A percentile compares a stretch with the other conserved stretches of the same genome.
These are phyloP conservation scores for Microtus agrestis DNA, from an alignment of 2,797 vertebrate species.

Conservation along the genomic window DNA sequence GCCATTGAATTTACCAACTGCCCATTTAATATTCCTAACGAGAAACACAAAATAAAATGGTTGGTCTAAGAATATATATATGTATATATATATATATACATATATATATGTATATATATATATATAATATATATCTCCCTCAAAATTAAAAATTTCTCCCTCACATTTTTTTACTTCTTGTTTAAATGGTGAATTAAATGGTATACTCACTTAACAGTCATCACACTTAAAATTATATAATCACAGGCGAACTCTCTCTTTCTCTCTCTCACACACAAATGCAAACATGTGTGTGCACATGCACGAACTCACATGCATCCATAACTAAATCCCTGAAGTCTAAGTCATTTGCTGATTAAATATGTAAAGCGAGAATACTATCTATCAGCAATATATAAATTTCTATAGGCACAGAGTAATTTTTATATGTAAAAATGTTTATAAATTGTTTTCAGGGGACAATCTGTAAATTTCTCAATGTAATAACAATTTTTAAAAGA, in stretches of 20 bases:
- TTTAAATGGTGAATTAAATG: slow-evolving; percentile 61
- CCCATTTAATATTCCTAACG: slow-evolving; percentile 53
- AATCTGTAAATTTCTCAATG: slow-evolving; percentile 23
- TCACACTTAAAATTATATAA: slow-evolving; percentile 62
- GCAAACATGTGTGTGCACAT: neutral
- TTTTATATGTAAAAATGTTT: slow-evolving; percentile 62
- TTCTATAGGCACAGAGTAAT: neutral
- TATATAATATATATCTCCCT: neutral
- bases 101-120: neutral
- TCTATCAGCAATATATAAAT: neutral
- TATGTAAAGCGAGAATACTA: neutral
- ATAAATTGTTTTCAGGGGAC: slow-evolving; percentile 28
- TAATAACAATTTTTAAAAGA: neutral
- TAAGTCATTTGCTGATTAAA: slow-evolving; percentile 10
- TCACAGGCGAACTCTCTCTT: slow-evolving; percentile 12
- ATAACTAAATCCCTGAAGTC: slow-evolving; percentile 23
- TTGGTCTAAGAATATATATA: slow-evolving; percentile 33
- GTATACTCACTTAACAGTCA: slow-evolving; percentile 60
- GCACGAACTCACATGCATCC: neutral
- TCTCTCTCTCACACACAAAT: neutral
- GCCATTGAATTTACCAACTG: slow-evolving; percentile 53
- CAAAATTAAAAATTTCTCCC: slow-evolving; percentile 23
- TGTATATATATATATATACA: neutral
- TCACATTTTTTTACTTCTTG: slow-evolving; percentile 20
- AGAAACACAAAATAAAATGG: slow-evolving; percentile 49